Conservation (phyloP, 2,888 invertebrate species). For the Priocnemis perturbator region DNA sequence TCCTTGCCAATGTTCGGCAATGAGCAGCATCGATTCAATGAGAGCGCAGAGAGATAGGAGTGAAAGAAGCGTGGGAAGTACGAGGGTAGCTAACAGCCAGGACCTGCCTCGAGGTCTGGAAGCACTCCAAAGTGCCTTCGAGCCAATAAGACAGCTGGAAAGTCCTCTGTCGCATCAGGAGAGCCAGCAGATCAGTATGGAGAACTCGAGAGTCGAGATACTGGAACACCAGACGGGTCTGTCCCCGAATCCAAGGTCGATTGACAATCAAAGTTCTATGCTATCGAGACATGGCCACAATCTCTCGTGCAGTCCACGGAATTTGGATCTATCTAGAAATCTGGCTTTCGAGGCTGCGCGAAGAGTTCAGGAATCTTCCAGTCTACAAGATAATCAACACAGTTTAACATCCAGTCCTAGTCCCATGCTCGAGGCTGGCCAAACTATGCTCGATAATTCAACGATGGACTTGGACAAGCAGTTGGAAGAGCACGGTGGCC, state of each 20-base stretch:
- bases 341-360: constrained; percentile 57
- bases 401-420: constrained; percentile 57
- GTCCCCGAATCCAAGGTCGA: constrained; percentile 44
- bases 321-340: constrained; percentile 57
- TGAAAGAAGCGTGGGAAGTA: constrained; percentile 53
- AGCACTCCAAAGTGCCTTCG: constrained; percentile 54
- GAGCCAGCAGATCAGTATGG: constrained; percentile 53
- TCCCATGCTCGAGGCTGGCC: constrained; percentile 47
- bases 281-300: constrained; percentile 50
- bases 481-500: constrained; percentile 51
- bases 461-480: constrained; percentile 53
- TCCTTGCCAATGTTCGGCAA: constrained; percentile 59
- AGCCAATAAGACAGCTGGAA: constrained; percentile 57
- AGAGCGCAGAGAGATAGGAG: constrained; percentile 51
- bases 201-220: constrained; percentile 47
- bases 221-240: constrained; percentile 47
- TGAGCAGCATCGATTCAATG: constrained; percentile 55
- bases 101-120: constrained; percentile 56
- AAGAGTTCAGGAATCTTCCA: constrained; percentile 55
- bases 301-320: constrained; percentile 57
- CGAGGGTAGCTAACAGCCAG: constrained; percentile 49
- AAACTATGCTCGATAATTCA: constrained; percentile 42
- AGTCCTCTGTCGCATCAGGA: constrained; percentile 53
- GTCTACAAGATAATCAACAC: constrained; percentile 50
- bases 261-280: constrained; percentile 44